Base-by-base conservation (phyloP, 2,888 invertebrate genomes). In the Timema podura region DNA sequence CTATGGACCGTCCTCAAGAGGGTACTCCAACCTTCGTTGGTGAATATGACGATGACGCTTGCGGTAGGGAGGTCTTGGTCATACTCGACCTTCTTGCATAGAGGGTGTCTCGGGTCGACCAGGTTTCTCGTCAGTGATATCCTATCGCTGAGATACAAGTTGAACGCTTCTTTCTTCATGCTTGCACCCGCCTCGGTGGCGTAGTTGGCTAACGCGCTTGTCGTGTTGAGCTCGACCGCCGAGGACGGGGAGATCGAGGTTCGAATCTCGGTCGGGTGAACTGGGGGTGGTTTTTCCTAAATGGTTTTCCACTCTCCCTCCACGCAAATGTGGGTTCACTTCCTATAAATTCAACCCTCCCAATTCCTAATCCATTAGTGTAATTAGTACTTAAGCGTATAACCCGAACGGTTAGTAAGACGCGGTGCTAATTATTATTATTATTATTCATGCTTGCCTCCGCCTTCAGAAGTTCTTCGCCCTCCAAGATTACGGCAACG, bases 11-110 rank as follows among this genome's bases (percentile, higher is more conserved):
- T 96, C 71, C 95, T 82, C 54, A 95, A 78, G 59, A 95, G 84
- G 54, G 93, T 89, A 64, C 93, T 92, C 84, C 92, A 95, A 0
- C 94, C 93, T 81, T 96, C 96, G 80, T 96, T 94, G 80, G 90
- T 93, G 83, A 95, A 96, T 74, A 95, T 93, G 54, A 94, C 86
- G 72, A 94, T 85, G n/a, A 95, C 88, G 72, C 91, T 92, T 3
- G 91, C 89, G 0, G 87, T 87, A 5, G 86, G 86, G 1, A 97
- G 82, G 70, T 86, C 85, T 6, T 86, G 85, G 76, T 90, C 87
- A 79, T 90, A 93, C 2, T 77, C 79, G 57, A 88, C 79, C 64
- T 81, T 79, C 76, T 82, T 83, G 78, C 91, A 91, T 3, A 30
- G 30, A 65, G 78, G 74, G 75, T 83, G 81, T 72, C 89, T 77